Conservation (phyloP, 1,140 invertebrate genomes). For the Aphis craccivora region DNA sequence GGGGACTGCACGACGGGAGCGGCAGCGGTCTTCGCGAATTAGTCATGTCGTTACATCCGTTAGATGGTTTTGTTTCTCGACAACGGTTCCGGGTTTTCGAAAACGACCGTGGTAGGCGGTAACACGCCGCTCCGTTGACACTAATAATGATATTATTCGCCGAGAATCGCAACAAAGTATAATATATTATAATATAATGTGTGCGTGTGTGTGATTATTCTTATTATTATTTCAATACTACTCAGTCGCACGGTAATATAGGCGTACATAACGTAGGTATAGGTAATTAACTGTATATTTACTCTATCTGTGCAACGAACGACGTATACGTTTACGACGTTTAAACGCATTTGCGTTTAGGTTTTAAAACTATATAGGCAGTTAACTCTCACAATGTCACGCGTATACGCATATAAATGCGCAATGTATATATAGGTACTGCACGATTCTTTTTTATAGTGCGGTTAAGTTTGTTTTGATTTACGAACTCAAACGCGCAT, state of each 20-base stretch:
- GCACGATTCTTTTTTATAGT: background rate
- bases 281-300: too few species aligned
- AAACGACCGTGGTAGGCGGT: background rate
- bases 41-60: slow-evolving; percentile 6
- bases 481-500: background rate
- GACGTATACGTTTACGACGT: too few species aligned
- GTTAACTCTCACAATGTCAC: too few species aligned
- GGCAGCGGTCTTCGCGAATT: background rate
- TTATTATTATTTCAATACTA: background rate
- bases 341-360: too few species aligned
- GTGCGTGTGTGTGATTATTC: background rate
- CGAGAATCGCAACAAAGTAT: background rate
- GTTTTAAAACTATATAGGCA: too few species aligned
- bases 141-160: background rate
- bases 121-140: background rate
- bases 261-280: too few species aligned
- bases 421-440: too few species aligned
- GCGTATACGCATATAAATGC: background rate
- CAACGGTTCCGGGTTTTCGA: slow-evolving; percentile 4
- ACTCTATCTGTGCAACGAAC: too few species aligned
- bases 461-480: background rate
- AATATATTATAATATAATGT: background rate
- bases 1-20: background rate
- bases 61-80: background rate
- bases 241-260: background rate